These are phyloP conservation scores for Phoxinus dragarum DNA, from an alignment of 2,797 vertebrate species.

Conservation along the genomic window DNA sequence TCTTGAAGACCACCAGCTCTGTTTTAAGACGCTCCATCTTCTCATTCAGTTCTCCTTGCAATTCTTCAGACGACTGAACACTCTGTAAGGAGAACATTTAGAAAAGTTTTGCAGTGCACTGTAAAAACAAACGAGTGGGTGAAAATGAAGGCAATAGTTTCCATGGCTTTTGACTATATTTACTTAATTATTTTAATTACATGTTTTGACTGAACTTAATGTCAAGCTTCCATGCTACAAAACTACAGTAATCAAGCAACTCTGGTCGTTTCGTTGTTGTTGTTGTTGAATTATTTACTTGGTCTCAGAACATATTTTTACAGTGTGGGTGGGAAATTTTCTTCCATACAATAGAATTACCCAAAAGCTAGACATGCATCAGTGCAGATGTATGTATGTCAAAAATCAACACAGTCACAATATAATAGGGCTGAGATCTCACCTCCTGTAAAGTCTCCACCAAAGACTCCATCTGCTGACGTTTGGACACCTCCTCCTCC, in stretches of 20 bases:
- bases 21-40: conserved; percentile 94
- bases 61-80: conserved; percentile 84
- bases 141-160: conserved; percentile 2
- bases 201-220: conserved; percentile 31
- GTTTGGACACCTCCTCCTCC: conserved; percentile 85
- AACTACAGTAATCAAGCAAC: conserved; percentile 27
- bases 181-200: conserved; percentile 17
- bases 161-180: not conserved
- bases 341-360: not conserved
- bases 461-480: conserved; percentile 83
- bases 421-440: conserved; percentile 51
- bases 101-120: not conserved
- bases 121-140: not conserved
- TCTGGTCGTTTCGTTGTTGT: not conserved
- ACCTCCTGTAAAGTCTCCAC: conserved; percentile 86
- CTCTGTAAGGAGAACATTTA: conserved; percentile 74
- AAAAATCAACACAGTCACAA: conserved; percentile 6
- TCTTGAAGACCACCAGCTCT: conserved; percentile 97
- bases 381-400: conserved; percentile 7
- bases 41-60: conserved; percentile 90
- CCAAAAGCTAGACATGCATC: not conserved
- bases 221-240: not conserved
- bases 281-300: not conserved
- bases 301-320: not conserved
- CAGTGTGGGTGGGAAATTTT: conserved; percentile 14